Evolutionary conservation across 2,797 vertebrate genomes (phyloP).

Genomic region (Danio choprae): DNA sequence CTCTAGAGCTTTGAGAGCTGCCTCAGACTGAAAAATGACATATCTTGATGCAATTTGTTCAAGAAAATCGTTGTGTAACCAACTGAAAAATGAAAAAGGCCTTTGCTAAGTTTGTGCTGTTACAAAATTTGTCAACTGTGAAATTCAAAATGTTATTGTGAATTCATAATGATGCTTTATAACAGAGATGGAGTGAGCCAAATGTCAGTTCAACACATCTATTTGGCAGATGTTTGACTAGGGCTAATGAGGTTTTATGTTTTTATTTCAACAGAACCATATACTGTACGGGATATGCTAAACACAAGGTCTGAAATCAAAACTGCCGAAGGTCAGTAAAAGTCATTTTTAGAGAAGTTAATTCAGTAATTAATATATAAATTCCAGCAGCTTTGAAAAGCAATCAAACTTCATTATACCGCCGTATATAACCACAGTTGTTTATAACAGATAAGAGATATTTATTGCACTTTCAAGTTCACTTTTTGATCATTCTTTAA

Average conservation of each 20-base stretch:
- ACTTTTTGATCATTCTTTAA: background rate
- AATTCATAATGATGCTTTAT: background rate
- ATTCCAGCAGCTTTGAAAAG: background rate
- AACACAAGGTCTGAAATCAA: slow-evolving; percentile 49
- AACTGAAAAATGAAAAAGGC: background rate
- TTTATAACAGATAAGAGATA: background rate
- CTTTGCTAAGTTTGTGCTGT: background rate
- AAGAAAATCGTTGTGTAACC: background rate
- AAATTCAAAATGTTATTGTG: background rate
- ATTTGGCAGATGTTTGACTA: background rate
- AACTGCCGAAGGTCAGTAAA: background rate
- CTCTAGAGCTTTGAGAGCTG: background rate
- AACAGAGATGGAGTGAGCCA: background rate
- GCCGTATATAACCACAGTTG: background rate
- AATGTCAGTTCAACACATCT: background rate
- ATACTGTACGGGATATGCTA: background rate
- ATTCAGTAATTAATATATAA: slow-evolving; percentile 22
- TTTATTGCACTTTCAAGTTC: background rate
- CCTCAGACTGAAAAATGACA: background rate
- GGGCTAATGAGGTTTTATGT: background rate
- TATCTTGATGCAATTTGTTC: background rate
- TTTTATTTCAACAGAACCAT: background rate
- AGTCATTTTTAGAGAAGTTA: background rate
- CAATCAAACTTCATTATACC: background rate
- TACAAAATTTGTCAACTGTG: background rate